phyloP scores from a whole-genome alignment of 2,113 vertebrate genomes.

The Carettochelys insculpta region DNA sequence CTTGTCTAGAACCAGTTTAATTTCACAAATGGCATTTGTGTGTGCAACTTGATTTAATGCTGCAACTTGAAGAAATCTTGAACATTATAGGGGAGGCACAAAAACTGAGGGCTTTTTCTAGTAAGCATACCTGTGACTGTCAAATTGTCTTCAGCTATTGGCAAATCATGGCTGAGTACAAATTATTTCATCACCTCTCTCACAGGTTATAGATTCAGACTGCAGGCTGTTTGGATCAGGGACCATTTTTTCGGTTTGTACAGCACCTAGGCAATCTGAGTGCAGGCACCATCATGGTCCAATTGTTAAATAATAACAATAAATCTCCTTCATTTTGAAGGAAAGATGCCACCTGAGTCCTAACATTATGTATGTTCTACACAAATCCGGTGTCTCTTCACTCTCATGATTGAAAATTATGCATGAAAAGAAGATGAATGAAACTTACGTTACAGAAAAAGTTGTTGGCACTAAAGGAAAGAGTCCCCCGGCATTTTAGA shows the following conservation, averaged over 20 bases:
- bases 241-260: conserved; percentile 42
- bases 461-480: not conserved
- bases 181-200: conserved; percentile 46
- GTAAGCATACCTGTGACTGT: not conserved
- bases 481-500: not conserved
- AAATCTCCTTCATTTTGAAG: not conserved
- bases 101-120: not conserved
- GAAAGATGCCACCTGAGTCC: not conserved
- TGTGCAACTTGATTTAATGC: not conserved
- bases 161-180: not conserved
- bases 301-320: not conserved
- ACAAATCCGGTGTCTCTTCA: not conserved
- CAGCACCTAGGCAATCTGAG: not conserved
- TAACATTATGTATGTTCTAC: not conserved
- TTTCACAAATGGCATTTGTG: not conserved
- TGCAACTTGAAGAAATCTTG: conserved; percentile 9
- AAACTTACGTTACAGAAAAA: not conserved
- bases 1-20: conserved; percentile 16
- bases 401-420: not conserved
- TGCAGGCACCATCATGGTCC: not conserved
- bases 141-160: conserved; percentile 44
- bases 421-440: not conserved
- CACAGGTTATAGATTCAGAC: not conserved
- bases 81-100: not conserved
- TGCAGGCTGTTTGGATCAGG: conserved; percentile 11